A percentile compares a stretch with the other conserved stretches of the same genome.
phyloP scores from a whole-genome alignment of 2,888 invertebrate genomes.

The Cosmia trapezina region DNA sequence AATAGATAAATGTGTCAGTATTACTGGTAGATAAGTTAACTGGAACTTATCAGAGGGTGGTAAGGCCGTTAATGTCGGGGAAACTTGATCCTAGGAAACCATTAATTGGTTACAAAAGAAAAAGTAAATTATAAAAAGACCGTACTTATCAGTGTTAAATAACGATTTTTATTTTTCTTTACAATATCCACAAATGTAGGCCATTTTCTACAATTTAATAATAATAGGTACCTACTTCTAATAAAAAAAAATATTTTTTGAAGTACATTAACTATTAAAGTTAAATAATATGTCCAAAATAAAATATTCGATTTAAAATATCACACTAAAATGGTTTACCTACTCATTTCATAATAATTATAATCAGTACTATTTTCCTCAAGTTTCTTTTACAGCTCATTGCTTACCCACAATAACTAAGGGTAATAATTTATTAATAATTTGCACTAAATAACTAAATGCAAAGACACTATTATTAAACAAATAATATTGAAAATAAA shows the following conservation, averaged over 20 bases:
- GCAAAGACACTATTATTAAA: slow-evolving; percentile 1
- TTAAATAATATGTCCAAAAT: slow-evolving; percentile 1
- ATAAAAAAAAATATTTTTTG: neutral
- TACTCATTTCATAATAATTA: slow-evolving; percentile 26
- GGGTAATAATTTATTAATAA: slow-evolving; percentile 16
- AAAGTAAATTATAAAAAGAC: slow-evolving; percentile 3
- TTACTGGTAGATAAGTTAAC: neutral
- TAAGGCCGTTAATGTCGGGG: neutral
- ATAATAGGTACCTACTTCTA: slow-evolving; percentile 12
- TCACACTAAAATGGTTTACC: slow-evolving; percentile 34
- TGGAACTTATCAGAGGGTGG: neutral
- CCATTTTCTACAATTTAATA: slow-evolving; percentile 11
- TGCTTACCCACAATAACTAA: slow-evolving; percentile 1
- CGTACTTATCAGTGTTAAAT: neutral
- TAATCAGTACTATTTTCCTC: slow-evolving; percentile 24
- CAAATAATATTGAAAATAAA: slow-evolving; percentile 1
- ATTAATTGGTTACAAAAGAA: neutral
- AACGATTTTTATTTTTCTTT: slow-evolving; percentile 37
- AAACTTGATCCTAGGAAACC: neutral
- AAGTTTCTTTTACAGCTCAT: neutral
- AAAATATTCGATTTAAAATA: slow-evolving; percentile 46
- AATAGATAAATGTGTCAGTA: neutral
- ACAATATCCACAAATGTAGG: slow-evolving; percentile 19
- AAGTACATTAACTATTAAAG: neutral
- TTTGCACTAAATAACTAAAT: slow-evolving; percentile 46